phyloP scores from a whole-genome alignment of 2,113 vertebrate species.

The Etheostoma spectabile region DNA sequence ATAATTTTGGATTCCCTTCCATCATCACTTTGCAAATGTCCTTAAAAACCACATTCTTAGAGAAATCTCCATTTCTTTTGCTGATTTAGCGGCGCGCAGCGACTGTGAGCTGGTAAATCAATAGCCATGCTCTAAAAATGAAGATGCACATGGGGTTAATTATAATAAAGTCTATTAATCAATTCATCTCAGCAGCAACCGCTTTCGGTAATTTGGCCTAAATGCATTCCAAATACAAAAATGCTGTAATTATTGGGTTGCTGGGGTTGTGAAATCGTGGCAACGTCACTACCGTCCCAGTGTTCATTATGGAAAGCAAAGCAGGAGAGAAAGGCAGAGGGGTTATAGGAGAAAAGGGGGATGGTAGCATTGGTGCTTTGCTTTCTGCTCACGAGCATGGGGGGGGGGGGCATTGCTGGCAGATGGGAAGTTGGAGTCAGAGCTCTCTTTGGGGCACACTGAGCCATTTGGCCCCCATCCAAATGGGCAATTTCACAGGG shows the following conservation, averaged over 20 bases:
- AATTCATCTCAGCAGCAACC: conserved; percentile 55
- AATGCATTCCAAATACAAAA: conserved; percentile 57
- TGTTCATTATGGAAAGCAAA: conserved; percentile 60
- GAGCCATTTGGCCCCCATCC: conserved; percentile 69
- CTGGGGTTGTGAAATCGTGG: conserved; percentile 32
- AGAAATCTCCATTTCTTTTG: conserved; percentile 29
- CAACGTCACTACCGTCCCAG: conserved; percentile 13
- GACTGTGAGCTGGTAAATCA: conserved; percentile 43
- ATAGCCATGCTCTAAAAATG: conserved; percentile 58
- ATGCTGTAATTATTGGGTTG: conserved; percentile 60
- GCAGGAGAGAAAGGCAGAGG: conserved; percentile 33
- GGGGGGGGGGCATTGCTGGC: conserved; percentile 34
- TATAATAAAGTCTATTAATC: conserved; percentile 66
- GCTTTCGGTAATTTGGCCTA: conserved; percentile 65
- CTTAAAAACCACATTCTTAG: neutral
- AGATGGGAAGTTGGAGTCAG: conserved; percentile 70
- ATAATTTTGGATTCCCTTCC: neutral
- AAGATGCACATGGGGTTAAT: conserved; percentile 69
- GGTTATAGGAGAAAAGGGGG: neutral
- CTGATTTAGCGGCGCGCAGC: conserved; percentile 13
- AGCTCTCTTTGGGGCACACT: conserved; percentile 57
- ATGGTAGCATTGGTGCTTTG: conserved; percentile 24
- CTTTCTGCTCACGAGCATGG: conserved; percentile 42
- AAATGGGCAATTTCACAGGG: conserved; percentile 66
- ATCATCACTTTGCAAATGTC: neutral